Evolutionary conservation across 2,113 vertebrate genomes (phyloP).

Genomic region (Falcunculus frontatus): DNA sequence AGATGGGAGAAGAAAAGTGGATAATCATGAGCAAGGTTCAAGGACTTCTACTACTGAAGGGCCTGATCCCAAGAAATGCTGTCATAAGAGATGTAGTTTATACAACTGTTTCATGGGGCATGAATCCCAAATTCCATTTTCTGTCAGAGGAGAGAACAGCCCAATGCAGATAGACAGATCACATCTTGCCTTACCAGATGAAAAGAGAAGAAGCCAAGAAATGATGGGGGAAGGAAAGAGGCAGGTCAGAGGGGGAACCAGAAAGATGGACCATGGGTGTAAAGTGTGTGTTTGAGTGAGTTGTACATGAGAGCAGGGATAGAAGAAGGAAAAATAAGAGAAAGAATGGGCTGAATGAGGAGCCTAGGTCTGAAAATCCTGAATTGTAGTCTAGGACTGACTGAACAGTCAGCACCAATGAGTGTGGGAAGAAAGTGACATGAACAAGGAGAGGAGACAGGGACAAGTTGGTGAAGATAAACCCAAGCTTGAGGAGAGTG

Average conservation of each 20-base stretch:
- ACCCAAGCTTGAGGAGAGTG: not conserved
- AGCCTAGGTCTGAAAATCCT: not conserved
- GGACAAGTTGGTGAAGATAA: not conserved
- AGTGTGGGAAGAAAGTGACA: not conserved
- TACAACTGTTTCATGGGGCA: not conserved
- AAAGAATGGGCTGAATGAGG: not conserved
- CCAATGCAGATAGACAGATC: not conserved
- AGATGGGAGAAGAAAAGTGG: not conserved
- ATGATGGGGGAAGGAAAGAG: not conserved
- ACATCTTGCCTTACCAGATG: not conserved
- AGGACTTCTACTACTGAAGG: not conserved
- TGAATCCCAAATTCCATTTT: not conserved
- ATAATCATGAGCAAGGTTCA: slow-evolving; percentile 10
- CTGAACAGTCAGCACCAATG: not conserved
- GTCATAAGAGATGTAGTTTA: not conserved
- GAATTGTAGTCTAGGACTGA: not conserved
- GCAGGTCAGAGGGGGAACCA: not conserved
- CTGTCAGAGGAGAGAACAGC: not conserved
- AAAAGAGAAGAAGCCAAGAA: not conserved
- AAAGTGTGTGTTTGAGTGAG: not conserved
- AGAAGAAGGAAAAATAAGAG: not conserved
- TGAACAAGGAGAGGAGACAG: not conserved
- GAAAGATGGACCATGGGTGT: accelerated
- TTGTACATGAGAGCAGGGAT: not conserved
- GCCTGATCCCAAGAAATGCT: not conserved